Evolutionary conservation across 2,797 vertebrate genomes (phyloP).

Genomic region (Schizopygopsis pylzovi): DNA sequence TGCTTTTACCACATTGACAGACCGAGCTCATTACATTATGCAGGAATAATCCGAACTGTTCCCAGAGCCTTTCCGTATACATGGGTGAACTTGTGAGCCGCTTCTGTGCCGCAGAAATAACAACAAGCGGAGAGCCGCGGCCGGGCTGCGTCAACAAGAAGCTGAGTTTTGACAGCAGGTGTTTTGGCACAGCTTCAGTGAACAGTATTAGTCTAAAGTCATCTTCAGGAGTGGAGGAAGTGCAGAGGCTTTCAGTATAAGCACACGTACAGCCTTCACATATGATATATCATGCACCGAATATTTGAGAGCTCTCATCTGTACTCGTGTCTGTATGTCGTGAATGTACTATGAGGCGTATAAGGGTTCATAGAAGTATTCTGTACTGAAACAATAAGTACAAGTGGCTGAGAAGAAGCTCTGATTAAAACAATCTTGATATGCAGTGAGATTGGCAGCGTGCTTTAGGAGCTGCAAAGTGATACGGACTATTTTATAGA

Average conservation of each 20-base stretch:
- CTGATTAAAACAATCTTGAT: background rate
- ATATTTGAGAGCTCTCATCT: background rate
- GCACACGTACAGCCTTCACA: background rate
- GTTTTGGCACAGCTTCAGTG: constrained; percentile 27
- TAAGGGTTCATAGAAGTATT: background rate
- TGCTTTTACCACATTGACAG: background rate
- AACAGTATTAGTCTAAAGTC: background rate
- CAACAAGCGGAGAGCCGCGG: constrained; percentile 53
- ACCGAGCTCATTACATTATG: background rate
- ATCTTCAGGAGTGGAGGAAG: background rate
- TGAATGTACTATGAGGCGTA: background rate
- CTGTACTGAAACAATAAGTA: background rate
- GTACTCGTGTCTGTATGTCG: background rate
- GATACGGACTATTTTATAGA: background rate
- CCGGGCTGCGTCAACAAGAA: background rate
- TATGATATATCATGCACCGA: background rate
- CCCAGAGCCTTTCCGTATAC: constrained; percentile 18
- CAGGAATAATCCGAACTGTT: background rate
- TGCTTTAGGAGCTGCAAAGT: background rate
- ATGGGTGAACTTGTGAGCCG: background rate
- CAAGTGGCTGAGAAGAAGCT: background rate
- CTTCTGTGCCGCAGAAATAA: constrained; percentile 54
- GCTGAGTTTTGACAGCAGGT: constrained; percentile 24
- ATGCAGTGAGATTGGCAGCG: background rate
- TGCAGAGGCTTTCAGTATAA: background rate